phyloP scores from a whole-genome alignment of 2,888 invertebrate genomes.

The Drosophila macrothrix region DNA sequence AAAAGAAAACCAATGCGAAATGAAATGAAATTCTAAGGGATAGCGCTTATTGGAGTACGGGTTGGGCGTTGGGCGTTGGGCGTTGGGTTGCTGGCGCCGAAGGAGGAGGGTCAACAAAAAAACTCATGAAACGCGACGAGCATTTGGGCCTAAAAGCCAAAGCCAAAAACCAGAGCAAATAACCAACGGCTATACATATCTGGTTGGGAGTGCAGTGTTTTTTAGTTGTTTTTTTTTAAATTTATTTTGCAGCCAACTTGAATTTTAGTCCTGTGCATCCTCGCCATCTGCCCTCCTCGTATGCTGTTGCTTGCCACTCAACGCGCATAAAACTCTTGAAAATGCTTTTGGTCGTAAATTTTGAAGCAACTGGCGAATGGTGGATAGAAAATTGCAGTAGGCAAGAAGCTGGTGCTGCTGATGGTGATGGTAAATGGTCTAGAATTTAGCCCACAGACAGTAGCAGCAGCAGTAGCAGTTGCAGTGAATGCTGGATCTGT shows the following conservation, averaged over 20 bases:
- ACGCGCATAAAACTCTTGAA: conserved; percentile 78
- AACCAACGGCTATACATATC: conserved; percentile 28
- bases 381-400: conserved; percentile 10
- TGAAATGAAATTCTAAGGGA: conserved; percentile 36
- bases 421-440: conserved; percentile 4
- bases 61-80: neutral
- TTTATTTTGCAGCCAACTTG: conserved; percentile 34
- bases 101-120: neutral
- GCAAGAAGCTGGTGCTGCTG: neutral
- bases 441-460: conserved; percentile 38
- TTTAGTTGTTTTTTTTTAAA: conserved; percentile 15
- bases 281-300: neutral
- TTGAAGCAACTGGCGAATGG: conserved; percentile 68
- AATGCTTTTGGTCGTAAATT: conserved; percentile 80
- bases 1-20: conserved; percentile 27
- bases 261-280: conserved; percentile 44
- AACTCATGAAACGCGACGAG: conserved; percentile 29
- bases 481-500: conserved; percentile 26
- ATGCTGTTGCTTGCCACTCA: conserved; percentile 53
- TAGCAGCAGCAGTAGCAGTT: neutral
- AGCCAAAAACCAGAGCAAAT: conserved; percentile 38
- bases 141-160: conserved; percentile 37
- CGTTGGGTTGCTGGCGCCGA: neutral
- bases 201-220: conserved; percentile 1
- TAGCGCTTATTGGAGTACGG: neutral